phyloP scores from a whole-genome alignment of 1,140 invertebrate genomes.

The Camponotus floridanus region DNA sequence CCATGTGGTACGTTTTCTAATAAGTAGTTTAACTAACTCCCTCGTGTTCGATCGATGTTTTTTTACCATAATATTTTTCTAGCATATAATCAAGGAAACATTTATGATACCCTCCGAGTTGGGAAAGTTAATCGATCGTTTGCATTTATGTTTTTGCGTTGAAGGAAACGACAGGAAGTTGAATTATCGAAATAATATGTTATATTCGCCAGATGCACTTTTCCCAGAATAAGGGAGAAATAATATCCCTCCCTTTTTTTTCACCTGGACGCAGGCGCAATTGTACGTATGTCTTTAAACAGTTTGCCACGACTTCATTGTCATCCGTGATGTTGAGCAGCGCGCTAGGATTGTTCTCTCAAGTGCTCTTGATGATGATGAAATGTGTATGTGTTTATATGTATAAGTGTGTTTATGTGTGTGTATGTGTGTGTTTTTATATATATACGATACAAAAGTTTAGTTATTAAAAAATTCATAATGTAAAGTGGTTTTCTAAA shows the following conservation, averaged over 20 bases:
- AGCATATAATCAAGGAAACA: neutral
- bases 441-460: no score
- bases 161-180: neutral
- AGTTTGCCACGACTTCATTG: neutral
- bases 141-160: neutral
- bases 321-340: neutral
- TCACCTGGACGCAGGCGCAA: conserved; percentile 16
- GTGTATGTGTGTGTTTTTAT: no score
- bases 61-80: neutral
- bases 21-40: neutral
- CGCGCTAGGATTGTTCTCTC: conserved; percentile 1
- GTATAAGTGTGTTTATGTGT: no score
- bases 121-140: neutral
- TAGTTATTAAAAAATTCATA: neutral
- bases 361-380: neutral
- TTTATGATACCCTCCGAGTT: neutral
- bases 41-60: neutral
- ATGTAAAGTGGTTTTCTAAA: neutral
- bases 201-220: neutral
- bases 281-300: no score
- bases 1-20: neutral
- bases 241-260: neutral
- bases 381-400: no score
- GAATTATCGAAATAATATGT: conserved; percentile 34
- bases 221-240: conserved; percentile 5